Evolutionary conservation across 2,888 invertebrate genomes (phyloP).

Genomic region (Eulithis testata): DNA sequence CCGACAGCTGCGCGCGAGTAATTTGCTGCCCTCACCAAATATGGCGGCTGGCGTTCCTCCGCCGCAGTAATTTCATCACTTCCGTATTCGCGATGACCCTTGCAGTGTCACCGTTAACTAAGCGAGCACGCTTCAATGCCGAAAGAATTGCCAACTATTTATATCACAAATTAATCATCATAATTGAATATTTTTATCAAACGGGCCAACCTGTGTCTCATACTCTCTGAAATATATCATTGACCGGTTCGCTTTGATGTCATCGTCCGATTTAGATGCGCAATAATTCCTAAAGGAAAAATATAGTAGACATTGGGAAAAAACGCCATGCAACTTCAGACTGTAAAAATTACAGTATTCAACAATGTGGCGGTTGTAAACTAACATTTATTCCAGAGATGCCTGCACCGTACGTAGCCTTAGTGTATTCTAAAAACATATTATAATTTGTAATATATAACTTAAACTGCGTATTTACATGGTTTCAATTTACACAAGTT

Average conservation of each 20-base stretch:
- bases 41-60: slow-evolving; percentile 51
- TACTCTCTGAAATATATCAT: neutral
- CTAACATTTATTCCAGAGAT: slow-evolving; percentile 11
- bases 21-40: slow-evolving; percentile 64
- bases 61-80: slow-evolving; percentile 59
- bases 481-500: too few species aligned
- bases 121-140: too few species aligned
- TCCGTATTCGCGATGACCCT: slow-evolving; percentile 49
- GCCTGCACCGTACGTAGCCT: too few species aligned
- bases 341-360: slow-evolving; percentile 10
- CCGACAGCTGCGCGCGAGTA: slow-evolving; percentile 54
- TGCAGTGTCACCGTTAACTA: slow-evolving; percentile 2
- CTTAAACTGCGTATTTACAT: too few species aligned
- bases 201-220: neutral
- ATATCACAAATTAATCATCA: too few species aligned
- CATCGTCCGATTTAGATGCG: slow-evolving; percentile 1
- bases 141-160: too few species aligned
- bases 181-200: neutral
- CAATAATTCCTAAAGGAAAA: slow-evolving; percentile 25
- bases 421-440: too few species aligned
- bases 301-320: slow-evolving; percentile 25
- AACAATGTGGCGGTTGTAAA: slow-evolving; percentile 2
- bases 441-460: too few species aligned
- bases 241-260: neutral
- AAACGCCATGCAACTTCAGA: slow-evolving; percentile 10